Evolutionary conservation across 2,797 vertebrate species (phyloP).

Genomic region (Enteromius afrohamiltoni): DNA sequence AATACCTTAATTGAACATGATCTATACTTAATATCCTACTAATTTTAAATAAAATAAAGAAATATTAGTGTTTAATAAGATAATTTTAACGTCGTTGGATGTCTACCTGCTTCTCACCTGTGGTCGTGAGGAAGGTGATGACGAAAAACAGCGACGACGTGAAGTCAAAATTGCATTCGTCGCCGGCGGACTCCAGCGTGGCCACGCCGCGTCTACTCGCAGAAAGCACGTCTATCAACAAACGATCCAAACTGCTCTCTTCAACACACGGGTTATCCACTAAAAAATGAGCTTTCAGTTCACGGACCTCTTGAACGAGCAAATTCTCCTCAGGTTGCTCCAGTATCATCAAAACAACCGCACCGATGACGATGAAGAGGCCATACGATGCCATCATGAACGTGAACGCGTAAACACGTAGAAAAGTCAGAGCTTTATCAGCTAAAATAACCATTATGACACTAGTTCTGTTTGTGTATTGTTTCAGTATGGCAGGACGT

Average conservation of each 20-base stretch:
- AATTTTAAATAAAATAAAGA: too few relatives aligned
- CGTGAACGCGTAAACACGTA: conserved; percentile 56
- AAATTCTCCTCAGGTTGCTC: conserved; percentile 69
- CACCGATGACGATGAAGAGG: conserved; percentile 72
- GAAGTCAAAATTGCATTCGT: conserved; percentile 71
- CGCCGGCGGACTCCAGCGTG: conserved; percentile 58
- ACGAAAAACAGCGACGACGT: conserved; percentile 80
- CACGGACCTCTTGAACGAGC: conserved; percentile 65
- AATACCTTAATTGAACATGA: too few relatives aligned
- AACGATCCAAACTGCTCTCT: conserved; percentile 64
- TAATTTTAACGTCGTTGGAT: not conserved
- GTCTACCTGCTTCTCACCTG: conserved; percentile 69
- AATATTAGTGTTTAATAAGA: not conserved
- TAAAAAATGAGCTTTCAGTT: conserved; percentile 68
- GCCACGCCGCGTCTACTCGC: conserved; percentile 69
- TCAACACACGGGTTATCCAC: conserved; percentile 68
- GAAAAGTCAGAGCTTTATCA: conserved; percentile 35
- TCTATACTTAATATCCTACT: too few relatives aligned
- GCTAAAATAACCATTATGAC: conserved; percentile 54
- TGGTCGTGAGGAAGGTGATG: conserved; percentile 78
- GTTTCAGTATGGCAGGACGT: not conserved
- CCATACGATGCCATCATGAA: conserved; percentile 68
- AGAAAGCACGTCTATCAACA: conserved; percentile 65
- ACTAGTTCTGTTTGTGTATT: not conserved
- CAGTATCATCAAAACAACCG: conserved; percentile 67